Conservation (phyloP, 2,888 invertebrate species). For the Anthophora plumipes region DNA sequence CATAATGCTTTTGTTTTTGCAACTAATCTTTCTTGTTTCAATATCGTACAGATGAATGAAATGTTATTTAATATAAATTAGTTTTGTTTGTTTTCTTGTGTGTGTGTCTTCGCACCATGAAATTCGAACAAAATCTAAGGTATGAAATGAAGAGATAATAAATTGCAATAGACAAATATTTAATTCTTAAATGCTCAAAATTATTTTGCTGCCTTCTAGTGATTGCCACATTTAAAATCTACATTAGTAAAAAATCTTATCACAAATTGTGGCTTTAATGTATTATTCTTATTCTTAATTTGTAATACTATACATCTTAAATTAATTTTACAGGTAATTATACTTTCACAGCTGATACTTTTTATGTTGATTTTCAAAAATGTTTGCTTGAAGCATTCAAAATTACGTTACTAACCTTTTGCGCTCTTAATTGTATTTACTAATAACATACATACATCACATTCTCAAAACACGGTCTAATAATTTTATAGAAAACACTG, state of each 20-base stretch:
- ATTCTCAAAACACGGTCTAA: slow-evolving; percentile 11
- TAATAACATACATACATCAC: not conserved
- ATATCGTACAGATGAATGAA: slow-evolving; percentile 14
- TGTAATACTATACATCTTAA: slow-evolving; percentile 48
- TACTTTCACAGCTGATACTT: slow-evolving; percentile 57
- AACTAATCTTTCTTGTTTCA: slow-evolving; percentile 8
- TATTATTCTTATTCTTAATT: slow-evolving; percentile 46
- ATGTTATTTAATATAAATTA: slow-evolving; percentile 23
- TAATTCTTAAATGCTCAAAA: slow-evolving; percentile 42
- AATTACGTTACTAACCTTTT: slow-evolving; percentile 40
- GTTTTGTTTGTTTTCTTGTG: slow-evolving; percentile 18
- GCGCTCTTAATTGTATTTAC: slow-evolving; percentile 37
- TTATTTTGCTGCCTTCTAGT: slow-evolving; percentile 25
- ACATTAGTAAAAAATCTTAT: slow-evolving; percentile 57
- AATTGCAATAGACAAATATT: slow-evolving; percentile 28
- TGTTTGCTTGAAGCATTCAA: slow-evolving; percentile 35
- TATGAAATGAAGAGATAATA: slow-evolving; percentile 20
- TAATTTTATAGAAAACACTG: slow-evolving; percentile 15
- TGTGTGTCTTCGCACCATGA: slow-evolving; percentile 12
- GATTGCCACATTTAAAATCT: slow-evolving; percentile 40
- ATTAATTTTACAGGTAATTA: slow-evolving; percentile 49
- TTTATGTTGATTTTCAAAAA: slow-evolving; percentile 24
- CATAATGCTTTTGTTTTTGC: slow-evolving; percentile 16
- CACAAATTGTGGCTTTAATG: slow-evolving; percentile 52
- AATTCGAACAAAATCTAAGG: slow-evolving; percentile 19